A percentile compares a stretch with the other conserved stretches of the same genome.
Evolutionary conservation across 2,888 invertebrate genomes (phyloP).

Genomic region (Ganaspis brasiliensis): DNA sequence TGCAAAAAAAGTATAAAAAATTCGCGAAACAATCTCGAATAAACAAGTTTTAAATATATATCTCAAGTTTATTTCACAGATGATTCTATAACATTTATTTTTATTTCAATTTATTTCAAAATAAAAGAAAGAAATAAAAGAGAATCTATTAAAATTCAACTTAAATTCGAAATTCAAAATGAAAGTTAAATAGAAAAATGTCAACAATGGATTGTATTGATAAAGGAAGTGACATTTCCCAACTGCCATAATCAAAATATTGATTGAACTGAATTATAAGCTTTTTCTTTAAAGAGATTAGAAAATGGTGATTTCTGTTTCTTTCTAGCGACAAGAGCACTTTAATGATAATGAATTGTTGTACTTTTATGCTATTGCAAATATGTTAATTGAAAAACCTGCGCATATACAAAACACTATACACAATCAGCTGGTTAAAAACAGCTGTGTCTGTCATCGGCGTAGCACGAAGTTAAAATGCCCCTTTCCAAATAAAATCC

Average conservation of each 20-base stretch:
- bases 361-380: not conserved
- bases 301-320: no score
- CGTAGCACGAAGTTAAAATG: slow-evolving; percentile 67
- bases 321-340: not conserved
- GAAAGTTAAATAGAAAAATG: no score
- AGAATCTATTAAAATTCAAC: not conserved
- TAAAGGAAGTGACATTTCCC: no score
- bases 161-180: no score
- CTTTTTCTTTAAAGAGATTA: no score
- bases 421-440: slow-evolving; percentile 78
- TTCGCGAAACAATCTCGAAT: not conserved
- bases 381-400: slow-evolving; percentile 42
- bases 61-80: no score
- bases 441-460: slow-evolving; percentile 76
- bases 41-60: no score
- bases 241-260: no score
- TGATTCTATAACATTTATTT: no score
- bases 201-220: no score
- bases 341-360: not conserved
- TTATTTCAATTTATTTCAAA: not conserved
- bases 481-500: slow-evolving; percentile 55
- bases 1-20: not conserved
- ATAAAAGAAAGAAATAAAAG: not conserved
- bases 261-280: no score
- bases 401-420: slow-evolving; percentile 60